These are phyloP conservation scores for Forbesichthys agassizii DNA, from an alignment of 2,113 vertebrate genomes.

Conservation along the genomic window DNA sequence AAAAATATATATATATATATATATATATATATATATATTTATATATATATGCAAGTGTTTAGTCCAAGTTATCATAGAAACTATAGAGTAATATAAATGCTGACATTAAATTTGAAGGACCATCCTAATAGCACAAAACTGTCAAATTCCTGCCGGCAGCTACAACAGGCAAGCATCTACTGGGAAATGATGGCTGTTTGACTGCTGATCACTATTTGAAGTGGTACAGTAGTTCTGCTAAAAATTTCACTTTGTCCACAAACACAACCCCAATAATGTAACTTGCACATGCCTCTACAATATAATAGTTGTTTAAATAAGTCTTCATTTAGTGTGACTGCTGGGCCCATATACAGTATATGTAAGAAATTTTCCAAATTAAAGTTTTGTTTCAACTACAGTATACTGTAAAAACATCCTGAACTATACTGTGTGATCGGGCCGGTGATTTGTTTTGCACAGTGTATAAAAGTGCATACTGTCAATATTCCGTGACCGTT, in stretches of 20 bases:
- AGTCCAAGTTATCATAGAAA: constrained; percentile 10
- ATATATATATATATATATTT: neutral
- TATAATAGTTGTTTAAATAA: neutral
- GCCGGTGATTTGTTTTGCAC: too few relatives aligned
- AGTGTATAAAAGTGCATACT: too few relatives aligned
- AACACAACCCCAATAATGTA: neutral
- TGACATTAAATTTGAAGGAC: constrained; percentile 8
- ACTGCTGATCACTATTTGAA: neutral
- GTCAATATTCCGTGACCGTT: too few relatives aligned
- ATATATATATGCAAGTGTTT: constrained; percentile 13
- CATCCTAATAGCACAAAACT: neutral
- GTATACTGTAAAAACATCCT: too few relatives aligned
- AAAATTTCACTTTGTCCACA: neutral
- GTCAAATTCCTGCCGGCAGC: constrained; percentile 6
- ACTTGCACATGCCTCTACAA: neutral
- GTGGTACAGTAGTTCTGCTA: neutral
- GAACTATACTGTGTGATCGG: too few relatives aligned
- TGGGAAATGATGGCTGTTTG: constrained; percentile 2
- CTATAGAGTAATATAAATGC: constrained; percentile 11
- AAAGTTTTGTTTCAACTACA: too few relatives aligned
- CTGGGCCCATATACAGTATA: too few relatives aligned
- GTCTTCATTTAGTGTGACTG: neutral
- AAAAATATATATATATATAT: too few relatives aligned
- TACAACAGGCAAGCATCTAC: neutral
- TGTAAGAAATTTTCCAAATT: too few relatives aligned